Evolutionary conservation across 2,797 vertebrate species (phyloP), one percentile per base, ranked within the genome.

Genomic region (Tauraco hartlaubi): DNA sequence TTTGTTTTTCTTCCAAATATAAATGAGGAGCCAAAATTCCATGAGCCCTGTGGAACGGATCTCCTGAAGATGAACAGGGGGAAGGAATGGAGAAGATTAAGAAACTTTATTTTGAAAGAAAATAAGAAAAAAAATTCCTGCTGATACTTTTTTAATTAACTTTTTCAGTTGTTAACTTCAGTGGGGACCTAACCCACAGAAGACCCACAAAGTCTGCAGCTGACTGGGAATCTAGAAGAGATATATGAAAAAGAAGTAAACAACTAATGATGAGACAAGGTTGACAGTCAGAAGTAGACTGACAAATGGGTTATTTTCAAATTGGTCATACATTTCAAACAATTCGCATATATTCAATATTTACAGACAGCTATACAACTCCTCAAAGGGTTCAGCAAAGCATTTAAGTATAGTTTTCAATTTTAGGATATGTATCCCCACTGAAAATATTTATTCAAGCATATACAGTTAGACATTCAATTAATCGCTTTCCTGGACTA

Each of bases 11-110:
- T 80, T 93, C 62, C 79, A 35, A 21, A 14, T 69, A 44, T 3
- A 56, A 88, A 68, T 0, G 5, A 66, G 66, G 69, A 52, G 87
- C 98, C 97, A 98, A 98, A 96, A 93, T 97, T 98, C 98, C 98
- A 97, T 80, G 96, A 97, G 91, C 54, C 4, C 3, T 58, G 69
- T 92, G 96, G 91, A 95, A 95, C 9, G 1, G 78, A 84, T 83
- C n/a, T 92, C 63, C 49, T 26, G 62, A 79, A 91, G 46, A 90
- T 62, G 55, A 91, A 74, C 2, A 18, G 29, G 5, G 7, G 26
- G 17, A 77, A 88, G 43, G 44, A 94, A 93, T 9, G 20, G 44
- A 84, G 52, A 78, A 75, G 39, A 92, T 77, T 79, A 85, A 63
- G 75, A 77, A 90, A 74, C 11, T 23, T 58, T 17, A 31, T 74